These are phyloP conservation scores for Acanthornis magna DNA, from an alignment of 2,797 vertebrate genomes.

Conservation along the genomic window DNA sequence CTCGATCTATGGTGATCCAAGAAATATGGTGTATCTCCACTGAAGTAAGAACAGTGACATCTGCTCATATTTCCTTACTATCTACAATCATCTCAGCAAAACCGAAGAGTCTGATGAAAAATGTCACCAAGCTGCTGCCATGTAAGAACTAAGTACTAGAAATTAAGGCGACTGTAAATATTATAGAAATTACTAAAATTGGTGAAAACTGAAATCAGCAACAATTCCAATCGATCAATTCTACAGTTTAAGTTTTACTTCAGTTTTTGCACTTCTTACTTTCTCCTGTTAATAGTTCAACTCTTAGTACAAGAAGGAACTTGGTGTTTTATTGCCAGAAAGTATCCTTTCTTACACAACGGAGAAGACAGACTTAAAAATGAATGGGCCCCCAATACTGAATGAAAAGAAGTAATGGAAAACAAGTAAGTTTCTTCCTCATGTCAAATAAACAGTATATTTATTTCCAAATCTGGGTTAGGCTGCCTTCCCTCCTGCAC, in stretches of 20 bases:
- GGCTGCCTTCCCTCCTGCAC: neutral
- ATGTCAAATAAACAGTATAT: neutral
- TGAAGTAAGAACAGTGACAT: neutral
- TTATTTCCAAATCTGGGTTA: neutral
- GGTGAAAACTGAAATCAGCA: neutral
- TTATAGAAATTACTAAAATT: neutral
- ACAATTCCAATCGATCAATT: neutral
- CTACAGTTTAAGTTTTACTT: neutral
- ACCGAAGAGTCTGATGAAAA: neutral
- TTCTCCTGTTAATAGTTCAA: neutral
- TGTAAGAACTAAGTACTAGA: neutral
- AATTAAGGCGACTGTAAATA: neutral
- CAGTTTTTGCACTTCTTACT: neutral
- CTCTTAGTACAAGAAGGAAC: neutral
- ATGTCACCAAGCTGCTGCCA: neutral
- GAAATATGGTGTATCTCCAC: neutral
- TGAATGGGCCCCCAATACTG: neutral
- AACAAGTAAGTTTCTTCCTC: neutral
- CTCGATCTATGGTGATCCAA: neutral
- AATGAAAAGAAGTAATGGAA: neutral
- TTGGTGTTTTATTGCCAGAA: too few species aligned
- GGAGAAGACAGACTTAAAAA: neutral
- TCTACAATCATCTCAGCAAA: neutral
- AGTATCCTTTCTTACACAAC: neutral
- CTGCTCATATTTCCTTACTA: neutral